A percentile compares a stretch with the other conserved stretches of the same genome.
Evolutionary conservation across 2,113 vertebrate species (phyloP).

Genomic region (Dicrurus megarhynchus): DNA sequence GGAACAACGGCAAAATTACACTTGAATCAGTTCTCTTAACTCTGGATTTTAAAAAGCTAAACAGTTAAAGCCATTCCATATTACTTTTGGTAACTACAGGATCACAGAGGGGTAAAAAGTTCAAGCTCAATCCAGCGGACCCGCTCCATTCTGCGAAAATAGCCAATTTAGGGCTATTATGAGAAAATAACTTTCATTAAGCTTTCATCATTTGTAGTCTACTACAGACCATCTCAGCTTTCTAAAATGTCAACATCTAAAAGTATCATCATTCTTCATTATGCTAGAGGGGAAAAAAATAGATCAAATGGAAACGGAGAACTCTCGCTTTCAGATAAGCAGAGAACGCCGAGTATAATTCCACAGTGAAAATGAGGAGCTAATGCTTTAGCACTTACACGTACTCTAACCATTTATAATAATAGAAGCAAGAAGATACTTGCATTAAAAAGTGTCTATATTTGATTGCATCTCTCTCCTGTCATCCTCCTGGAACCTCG

Average conservation of each 20-base stretch:
- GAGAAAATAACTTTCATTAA: conserved; percentile 73
- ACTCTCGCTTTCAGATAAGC: conserved; percentile 15
- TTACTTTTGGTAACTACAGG: conserved; percentile 9
- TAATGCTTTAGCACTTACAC: background rate
- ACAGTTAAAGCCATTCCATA: background rate
- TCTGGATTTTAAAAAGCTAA: conserved; percentile 1
- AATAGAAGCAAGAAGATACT: background rate
- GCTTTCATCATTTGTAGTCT: conserved; percentile 67
- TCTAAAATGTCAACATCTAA: conserved; percentile 63
- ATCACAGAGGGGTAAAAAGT: conserved; percentile 57
- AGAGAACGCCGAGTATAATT: background rate
- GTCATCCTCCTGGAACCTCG: background rate
- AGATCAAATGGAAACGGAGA: conserved; percentile 52
- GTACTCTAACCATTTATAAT: background rate
- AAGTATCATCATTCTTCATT: conserved; percentile 64
- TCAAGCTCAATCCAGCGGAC: conserved; percentile 44
- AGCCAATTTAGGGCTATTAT: conserved; percentile 62
- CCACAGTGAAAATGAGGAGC: conserved; percentile 1
- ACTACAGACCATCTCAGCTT: conserved; percentile 46
- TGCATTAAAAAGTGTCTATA: background rate
- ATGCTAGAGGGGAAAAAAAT: background rate
- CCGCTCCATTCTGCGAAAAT: background rate
- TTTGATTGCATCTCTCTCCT: background rate
- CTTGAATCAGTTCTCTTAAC: background rate
- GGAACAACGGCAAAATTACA: background rate